Evolutionary conservation across 1,140 invertebrate species (phyloP).

Genomic region (Onthophagus taurus): DNA sequence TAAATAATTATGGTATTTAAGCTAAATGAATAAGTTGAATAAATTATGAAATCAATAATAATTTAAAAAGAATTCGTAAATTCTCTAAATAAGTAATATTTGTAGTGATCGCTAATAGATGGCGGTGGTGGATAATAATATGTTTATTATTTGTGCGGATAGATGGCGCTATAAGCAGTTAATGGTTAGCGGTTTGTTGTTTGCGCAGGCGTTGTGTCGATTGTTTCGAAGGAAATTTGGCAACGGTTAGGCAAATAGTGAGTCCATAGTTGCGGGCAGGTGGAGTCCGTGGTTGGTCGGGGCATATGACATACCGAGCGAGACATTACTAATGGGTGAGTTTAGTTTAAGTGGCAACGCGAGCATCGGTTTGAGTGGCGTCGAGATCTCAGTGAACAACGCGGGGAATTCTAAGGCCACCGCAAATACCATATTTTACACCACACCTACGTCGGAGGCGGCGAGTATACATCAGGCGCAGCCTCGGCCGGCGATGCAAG

Average conservation of each 20-base stretch:
- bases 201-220: slow-evolving; percentile 11
- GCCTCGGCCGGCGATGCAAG: slow-evolving; percentile 33
- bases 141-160: no score
- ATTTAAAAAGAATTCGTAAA: no score
- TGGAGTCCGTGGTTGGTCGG: slow-evolving; percentile 17
- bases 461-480: slow-evolving; percentile 21
- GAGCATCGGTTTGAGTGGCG: slow-evolving; percentile 36
- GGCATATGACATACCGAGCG: slow-evolving; percentile 21
- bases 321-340: slow-evolving; percentile 35
- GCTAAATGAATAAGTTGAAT: no score
- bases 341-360: slow-evolving; percentile 37
- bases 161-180: no score
- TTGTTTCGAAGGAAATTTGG: no score
- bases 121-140: no score
- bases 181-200: slow-evolving; percentile 9
- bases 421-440: slow-evolving; percentile 32
- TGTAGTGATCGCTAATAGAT: no score
- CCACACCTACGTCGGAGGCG: slow-evolving; percentile 30
- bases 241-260: slow-evolving; percentile 12
- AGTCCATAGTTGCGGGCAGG: slow-evolving; percentile 16
- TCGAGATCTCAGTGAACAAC: slow-evolving; percentile 33
- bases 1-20: no score
- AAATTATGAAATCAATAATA: no score
- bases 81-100: no score
- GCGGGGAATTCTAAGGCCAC: slow-evolving; percentile 30